Evolutionary conservation across 2,888 invertebrate genomes (phyloP), one percentile per base, ranked within the genome.

Genomic region (Ormyrus nitidulus): DNA sequence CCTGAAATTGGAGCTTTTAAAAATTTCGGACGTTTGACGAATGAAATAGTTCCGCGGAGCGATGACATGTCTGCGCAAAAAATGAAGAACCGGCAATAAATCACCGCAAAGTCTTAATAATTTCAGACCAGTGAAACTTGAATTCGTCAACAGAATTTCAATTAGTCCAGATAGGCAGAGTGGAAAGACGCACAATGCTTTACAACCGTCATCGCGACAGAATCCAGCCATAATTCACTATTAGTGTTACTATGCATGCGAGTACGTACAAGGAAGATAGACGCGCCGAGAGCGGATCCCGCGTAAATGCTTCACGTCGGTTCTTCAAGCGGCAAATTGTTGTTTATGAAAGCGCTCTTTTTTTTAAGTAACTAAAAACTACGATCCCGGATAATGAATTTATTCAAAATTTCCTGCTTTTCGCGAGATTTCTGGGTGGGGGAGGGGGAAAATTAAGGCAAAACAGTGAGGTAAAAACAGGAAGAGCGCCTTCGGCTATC

Each of bases 201-300:
- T 66, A 81, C 73, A 66, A 77, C 69, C 77, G 79, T 79, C 81
- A 74, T 73, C 70, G 59, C 61, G 74, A 51, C 44, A 76, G 72
- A 79, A 73, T 76, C 64, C 68, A 53, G 48, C 65, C 79, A 79
- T 81, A 81, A 73, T 76, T 81, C 76, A 81, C 76, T 78, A 81
- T 81, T 79, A 79, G 76, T 53, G 79, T 59, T 73, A 64, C 75
- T 59, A 46, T 58, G 59, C 58, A 46, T 56, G 62, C 59, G 69
- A 19, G 56, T 34, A 65, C 54, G 61, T 34, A 56, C 10, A 59
- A 44, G 11, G 51, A 74, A 76, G 73, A 79, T 79, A 74, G 75
- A 79, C 77, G 68, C 56, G 54, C 58, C 3, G 2, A 46, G 65
- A 73, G 34, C 64, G 11, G 48, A 79, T 74, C 34, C 58, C 19